Conservation (phyloP, 2,797 vertebrate species). For the Sphenodon punctatus region DNA sequence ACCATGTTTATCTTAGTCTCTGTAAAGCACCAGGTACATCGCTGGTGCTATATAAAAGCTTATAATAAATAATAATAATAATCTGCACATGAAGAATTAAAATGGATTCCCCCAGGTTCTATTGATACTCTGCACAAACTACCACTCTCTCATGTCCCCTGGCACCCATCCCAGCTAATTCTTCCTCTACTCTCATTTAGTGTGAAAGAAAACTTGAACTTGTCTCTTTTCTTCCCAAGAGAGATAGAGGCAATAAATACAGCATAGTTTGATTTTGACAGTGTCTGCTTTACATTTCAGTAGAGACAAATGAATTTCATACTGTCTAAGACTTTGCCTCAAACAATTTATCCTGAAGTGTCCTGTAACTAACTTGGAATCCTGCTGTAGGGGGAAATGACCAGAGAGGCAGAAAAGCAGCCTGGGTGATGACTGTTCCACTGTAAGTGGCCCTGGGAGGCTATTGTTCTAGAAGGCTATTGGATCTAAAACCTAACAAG, state of each 20-base stretch:
- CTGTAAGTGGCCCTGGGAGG: too few species aligned
- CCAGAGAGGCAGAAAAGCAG: background rate
- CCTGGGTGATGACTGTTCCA: too few species aligned
- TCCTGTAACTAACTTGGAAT: background rate
- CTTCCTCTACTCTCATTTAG: background rate
- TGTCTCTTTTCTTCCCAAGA: background rate
- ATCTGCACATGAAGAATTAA: background rate
- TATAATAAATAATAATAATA: too few species aligned
- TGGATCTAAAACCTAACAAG: too few species aligned
- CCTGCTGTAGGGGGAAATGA: background rate
- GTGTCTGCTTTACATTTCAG: background rate
- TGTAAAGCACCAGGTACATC: too few species aligned
- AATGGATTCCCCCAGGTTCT: background rate
- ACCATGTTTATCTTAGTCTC: too few species aligned
- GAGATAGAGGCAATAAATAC: background rate
- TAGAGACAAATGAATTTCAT: background rate
- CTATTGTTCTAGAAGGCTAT: too few species aligned
- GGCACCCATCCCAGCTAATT: background rate
- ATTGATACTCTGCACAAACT: background rate
- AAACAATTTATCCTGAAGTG: background rate
- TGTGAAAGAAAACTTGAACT: background rate
- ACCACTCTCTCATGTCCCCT: background rate
- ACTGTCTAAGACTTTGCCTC: background rate
- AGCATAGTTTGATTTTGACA: background rate
- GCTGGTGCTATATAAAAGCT: too few species aligned